Evolutionary conservation across 2,797 vertebrate genomes (phyloP).

Genomic region (Australoheros facetus): DNA sequence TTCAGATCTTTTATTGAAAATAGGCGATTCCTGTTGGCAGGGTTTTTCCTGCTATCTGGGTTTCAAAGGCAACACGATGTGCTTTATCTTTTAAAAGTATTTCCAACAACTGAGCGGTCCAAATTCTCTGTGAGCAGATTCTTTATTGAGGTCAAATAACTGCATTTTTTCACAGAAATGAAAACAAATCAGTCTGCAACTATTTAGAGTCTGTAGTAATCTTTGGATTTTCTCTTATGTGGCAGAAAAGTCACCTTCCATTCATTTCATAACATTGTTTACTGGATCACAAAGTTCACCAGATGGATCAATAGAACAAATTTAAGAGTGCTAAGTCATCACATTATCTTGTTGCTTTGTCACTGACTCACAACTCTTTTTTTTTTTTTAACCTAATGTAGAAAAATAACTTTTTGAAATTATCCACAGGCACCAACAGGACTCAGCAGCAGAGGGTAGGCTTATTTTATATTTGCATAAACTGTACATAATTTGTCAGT

Average conservation of each 20-base stretch:
- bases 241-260: not conserved
- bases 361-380: slow-evolving; percentile 1
- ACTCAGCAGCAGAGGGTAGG: slow-evolving; percentile 43
- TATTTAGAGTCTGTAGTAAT: not conserved
- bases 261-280: slow-evolving; percentile 44
- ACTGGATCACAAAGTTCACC: slow-evolving; percentile 44
- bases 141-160: not conserved
- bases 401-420: slow-evolving; percentile 14
- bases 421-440: slow-evolving; percentile 46
- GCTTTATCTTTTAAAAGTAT: not conserved
- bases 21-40: not conserved
- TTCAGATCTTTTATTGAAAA: not conserved
- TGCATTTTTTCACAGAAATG: not conserved
- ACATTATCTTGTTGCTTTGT: not conserved
- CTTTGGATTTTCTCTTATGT: not conserved
- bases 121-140: not conserved
- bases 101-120: not conserved
- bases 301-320: slow-evolving; percentile 56
- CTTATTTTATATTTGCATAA: not conserved
- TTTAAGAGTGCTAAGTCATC: slow-evolving; percentile 23
- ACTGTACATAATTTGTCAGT: not conserved
- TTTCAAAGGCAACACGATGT: not conserved
- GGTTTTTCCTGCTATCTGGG: not conserved
- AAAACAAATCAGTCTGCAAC: too few relatives aligned
- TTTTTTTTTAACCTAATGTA: not conserved